Evolutionary conservation across 2,888 invertebrate species (phyloP).

Genomic region (Prenolepis imparis): DNA sequence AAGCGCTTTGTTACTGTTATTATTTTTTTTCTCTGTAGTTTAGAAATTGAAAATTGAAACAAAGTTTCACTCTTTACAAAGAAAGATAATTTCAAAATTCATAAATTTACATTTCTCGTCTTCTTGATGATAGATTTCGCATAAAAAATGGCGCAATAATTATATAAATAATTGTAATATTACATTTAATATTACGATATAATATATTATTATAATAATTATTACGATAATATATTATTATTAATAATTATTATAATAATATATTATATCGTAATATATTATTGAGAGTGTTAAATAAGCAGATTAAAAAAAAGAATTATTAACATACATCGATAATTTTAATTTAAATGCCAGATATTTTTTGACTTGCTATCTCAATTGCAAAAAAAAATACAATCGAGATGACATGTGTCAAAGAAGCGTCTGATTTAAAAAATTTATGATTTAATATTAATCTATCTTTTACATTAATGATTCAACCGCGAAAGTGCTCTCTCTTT

Average conservation of each 20-base stretch:
- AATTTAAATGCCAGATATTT: background rate
- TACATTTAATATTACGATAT: background rate
- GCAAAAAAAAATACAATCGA: background rate
- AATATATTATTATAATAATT: too few species aligned
- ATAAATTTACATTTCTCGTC: background rate
- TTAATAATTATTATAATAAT: too few species aligned
- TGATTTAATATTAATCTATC: background rate
- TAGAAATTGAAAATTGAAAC: background rate
- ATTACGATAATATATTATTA: too few species aligned
- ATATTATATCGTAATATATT: too few species aligned
- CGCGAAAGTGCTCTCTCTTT: background rate
- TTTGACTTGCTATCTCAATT: background rate
- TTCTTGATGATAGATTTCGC: background rate
- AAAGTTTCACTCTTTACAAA: background rate
- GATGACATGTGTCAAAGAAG: background rate
- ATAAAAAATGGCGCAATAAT: background rate
- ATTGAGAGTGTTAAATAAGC: background rate
- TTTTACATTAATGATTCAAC: background rate
- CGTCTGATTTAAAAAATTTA: conserved; percentile 11
- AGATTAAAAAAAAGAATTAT: background rate
- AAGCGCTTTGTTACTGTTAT: background rate
- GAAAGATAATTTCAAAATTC: background rate
- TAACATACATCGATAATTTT: background rate
- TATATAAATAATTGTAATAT: background rate
- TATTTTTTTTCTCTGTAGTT: background rate